These are phyloP conservation scores for Acleris laterana DNA, from an alignment of 2,888 invertebrate species.

Conservation along the genomic window DNA sequence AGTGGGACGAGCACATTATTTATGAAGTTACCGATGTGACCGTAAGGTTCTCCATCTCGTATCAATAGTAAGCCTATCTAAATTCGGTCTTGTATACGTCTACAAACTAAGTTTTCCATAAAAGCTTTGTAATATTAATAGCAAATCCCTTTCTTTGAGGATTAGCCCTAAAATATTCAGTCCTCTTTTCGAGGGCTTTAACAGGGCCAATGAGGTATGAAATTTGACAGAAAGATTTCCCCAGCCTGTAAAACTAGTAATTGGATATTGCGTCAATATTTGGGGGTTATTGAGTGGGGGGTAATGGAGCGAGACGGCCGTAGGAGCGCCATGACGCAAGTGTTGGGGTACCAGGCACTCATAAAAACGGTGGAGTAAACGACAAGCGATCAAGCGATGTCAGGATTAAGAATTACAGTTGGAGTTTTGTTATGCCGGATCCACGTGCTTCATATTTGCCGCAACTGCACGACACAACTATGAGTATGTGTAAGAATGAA, in stretches of 20 bases:
- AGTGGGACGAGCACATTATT: too few relatives aligned
- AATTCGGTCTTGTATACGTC: background rate
- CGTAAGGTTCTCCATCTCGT: background rate
- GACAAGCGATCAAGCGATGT: too few relatives aligned
- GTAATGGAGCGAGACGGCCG: slow-evolving; percentile 47
- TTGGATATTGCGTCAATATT: slow-evolving; percentile 35
- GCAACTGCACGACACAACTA: too few relatives aligned
- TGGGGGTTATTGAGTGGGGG: slow-evolving; percentile 34
- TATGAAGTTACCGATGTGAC: too few relatives aligned
- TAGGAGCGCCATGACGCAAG: background rate
- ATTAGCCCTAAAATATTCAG: slow-evolving; percentile 14
- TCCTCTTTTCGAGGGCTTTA: background rate
- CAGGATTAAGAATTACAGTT: too few relatives aligned
- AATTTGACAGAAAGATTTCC: slow-evolving; percentile 28
- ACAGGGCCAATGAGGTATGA: slow-evolving; percentile 8
- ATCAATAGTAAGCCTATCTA: background rate
- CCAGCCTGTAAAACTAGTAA: slow-evolving; percentile 34
- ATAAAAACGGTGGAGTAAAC: background rate
- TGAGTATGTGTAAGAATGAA: too few relatives aligned
- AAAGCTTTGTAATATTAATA: background rate
- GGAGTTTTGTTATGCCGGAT: too few relatives aligned
- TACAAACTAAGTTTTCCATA: too few relatives aligned
- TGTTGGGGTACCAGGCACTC: background rate
- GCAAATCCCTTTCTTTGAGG: slow-evolving; percentile 6
- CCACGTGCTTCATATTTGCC: too few relatives aligned